Base-by-base conservation (phyloP, 2,797 vertebrate genomes). In the Hephaestus fuliginosus region DNA sequence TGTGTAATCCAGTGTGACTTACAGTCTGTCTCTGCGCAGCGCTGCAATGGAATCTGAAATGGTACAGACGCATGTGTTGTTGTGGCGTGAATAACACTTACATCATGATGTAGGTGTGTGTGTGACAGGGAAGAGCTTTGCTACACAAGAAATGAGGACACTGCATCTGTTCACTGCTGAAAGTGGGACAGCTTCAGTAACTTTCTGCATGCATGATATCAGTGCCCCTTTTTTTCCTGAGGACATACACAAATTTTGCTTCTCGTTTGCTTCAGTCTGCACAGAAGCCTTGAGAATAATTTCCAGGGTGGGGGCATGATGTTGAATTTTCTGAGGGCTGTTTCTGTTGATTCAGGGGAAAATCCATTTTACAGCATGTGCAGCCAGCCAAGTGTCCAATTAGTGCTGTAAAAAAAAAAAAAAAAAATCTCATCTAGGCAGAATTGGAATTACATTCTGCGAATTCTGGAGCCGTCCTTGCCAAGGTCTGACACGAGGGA, bases 301-400 rank as follows among this genome's bases (percentile, higher is more conserved):
- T 74, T 88, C 55, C 55, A 43, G 70, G 49, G 66, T 69, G 58
- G 74, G 66, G 84, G 71, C 60, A 71, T 43, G 56, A 79, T 76
- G 69, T 63, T 74, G 78, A 77, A 80, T 86, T 86, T 33, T 90
- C 81, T 82, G 71, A 83, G 77, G 63, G 66, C 75, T 80, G 73
- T 90, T 94, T 92, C 86, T 89, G 90, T 93, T 88, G 89, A 94
- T 93, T 90, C 88, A 88, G 90, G 85, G 86, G 70, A 88, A 92
- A 92, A 92, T 92, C 83, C 69, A 83, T 93, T 93, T 91, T 89
- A 90, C 82, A 83, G 85, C 91, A 84, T 74, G 70, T 81, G 71
- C 81, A 80, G 76, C 76, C 74, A 71, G 86, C 92, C 92, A 90
- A 92, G 80, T 84, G 86, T 89, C 88, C 91, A 93, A 94, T 94